Evolutionary conservation across 2,113 vertebrate species (phyloP).

Genomic region (Pogonocichla stellata): DNA sequence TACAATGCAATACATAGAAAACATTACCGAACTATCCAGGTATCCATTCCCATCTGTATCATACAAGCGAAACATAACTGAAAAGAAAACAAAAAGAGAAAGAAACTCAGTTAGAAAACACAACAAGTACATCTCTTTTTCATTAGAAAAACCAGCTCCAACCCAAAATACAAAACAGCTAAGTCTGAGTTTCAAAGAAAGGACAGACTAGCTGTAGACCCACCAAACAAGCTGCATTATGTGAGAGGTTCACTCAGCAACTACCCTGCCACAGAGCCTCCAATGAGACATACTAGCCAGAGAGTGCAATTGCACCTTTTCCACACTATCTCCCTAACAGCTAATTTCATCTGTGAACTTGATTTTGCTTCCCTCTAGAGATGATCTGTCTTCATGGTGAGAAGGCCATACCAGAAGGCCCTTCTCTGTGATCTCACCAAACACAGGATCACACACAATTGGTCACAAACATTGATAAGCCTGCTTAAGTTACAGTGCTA

Average conservation of each 20-base stretch:
- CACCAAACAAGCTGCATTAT: background rate
- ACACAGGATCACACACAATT: background rate
- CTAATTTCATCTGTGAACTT: background rate
- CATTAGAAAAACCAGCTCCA: background rate
- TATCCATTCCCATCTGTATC: slow-evolving; percentile 85
- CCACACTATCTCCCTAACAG: background rate
- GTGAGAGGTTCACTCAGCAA: background rate
- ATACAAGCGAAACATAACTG: slow-evolving; percentile 88
- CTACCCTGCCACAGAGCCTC: background rate
- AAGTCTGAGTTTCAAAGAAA: background rate
- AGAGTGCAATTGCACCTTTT: background rate
- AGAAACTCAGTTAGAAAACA: background rate
- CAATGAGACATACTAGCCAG: fast-evolving
- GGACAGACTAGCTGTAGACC: background rate
- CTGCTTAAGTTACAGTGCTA: background rate
- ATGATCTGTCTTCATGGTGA: background rate
- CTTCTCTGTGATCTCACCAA: background rate
- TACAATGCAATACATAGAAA: background rate
- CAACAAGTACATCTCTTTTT: background rate
- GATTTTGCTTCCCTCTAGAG: background rate
- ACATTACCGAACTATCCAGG: slow-evolving; percentile 83
- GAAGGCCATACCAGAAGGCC: background rate
- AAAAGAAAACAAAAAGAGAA: slow-evolving; percentile 28
- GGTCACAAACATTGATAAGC: background rate
- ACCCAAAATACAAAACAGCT: background rate